Conservation (phyloP, 2,888 invertebrate species). For the Leistus spinibarbis region DNA sequence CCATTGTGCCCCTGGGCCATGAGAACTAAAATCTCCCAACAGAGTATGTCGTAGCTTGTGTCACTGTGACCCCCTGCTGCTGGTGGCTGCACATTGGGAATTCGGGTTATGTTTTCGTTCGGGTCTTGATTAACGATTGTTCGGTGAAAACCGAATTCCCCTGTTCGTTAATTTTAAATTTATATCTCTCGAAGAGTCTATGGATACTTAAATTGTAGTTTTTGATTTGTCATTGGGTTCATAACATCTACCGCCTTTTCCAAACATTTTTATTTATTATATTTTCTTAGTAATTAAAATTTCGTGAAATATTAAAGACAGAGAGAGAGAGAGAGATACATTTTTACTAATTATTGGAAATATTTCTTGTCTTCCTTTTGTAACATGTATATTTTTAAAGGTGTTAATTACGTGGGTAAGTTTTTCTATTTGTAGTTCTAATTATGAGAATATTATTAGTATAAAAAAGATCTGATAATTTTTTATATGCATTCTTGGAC, state of each 20-base stretch:
- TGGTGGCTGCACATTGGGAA: conserved; percentile 10
- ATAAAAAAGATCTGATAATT: neutral
- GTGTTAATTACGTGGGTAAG: neutral
- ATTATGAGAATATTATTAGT: neutral
- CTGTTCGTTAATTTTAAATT: conserved; percentile 28
- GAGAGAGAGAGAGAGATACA: too few relatives aligned
- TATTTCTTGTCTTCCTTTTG: too few relatives aligned
- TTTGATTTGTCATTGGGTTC: conserved; percentile 28
- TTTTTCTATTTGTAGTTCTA: neutral
- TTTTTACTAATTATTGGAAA: too few relatives aligned
- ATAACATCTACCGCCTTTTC: too few relatives aligned
- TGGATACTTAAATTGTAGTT: neutral
- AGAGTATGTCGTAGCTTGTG: neutral
- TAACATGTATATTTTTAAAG: too few relatives aligned
- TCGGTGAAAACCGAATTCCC: conserved; percentile 26
- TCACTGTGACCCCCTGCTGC: conserved; percentile 15
- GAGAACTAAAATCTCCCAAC: neutral
- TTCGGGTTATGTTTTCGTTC: conserved; percentile 28
- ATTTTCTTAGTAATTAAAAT: too few relatives aligned
- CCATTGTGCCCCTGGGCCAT: neutral
- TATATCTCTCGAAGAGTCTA: conserved; percentile 13
- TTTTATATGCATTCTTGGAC: neutral
- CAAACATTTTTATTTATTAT: too few relatives aligned
- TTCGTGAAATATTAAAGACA: too few relatives aligned
- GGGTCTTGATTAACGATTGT: conserved; percentile 33